phyloP scores from a whole-genome alignment of 2,888 invertebrate species.

The Blastobasis lacticolella region DNA sequence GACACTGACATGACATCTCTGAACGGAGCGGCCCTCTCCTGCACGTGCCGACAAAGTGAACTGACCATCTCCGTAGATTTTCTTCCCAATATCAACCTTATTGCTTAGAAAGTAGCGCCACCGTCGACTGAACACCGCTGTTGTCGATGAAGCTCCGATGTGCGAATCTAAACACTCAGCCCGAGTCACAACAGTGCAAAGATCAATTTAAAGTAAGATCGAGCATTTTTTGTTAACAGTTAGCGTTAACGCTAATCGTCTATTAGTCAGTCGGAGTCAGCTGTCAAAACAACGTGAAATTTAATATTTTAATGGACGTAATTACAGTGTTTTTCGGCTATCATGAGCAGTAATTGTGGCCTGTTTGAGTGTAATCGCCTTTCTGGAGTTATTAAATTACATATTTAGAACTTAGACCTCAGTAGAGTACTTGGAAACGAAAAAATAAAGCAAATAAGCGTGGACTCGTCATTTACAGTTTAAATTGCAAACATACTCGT shows the following conservation, averaged over 20 bases:
- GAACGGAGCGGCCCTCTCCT: too few relatives aligned
- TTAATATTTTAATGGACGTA: background rate
- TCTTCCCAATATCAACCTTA: background rate
- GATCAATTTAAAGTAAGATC: slow-evolving; percentile 27
- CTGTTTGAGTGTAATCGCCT: too few relatives aligned
- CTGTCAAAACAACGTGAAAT: slow-evolving; percentile 1
- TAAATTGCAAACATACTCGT: too few relatives aligned
- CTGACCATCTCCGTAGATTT: slow-evolving; percentile 16
- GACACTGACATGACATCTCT: slow-evolving; percentile 50
- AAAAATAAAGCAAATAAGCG: too few relatives aligned
- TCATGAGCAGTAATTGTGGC: background rate
- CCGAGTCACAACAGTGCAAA: slow-evolving; percentile 39
- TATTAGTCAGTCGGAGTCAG: slow-evolving; percentile 1
- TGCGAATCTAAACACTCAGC: slow-evolving; percentile 36
- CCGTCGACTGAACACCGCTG: too few relatives aligned
- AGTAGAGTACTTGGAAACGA: too few relatives aligned
- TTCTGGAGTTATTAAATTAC: too few relatives aligned
- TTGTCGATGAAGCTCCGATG: slow-evolving; percentile 14
- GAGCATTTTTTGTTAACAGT: slow-evolving; percentile 31
- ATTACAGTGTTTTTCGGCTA: background rate
- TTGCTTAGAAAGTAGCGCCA: slow-evolving; percentile 16
- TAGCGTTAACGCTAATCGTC: slow-evolving; percentile 22
- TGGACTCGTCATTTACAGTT: too few relatives aligned
- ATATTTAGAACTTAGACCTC: too few relatives aligned
- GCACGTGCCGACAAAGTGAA: too few relatives aligned